Conservation (phyloP, 2,797 vertebrate species). For the Ceyx erithaca region DNA sequence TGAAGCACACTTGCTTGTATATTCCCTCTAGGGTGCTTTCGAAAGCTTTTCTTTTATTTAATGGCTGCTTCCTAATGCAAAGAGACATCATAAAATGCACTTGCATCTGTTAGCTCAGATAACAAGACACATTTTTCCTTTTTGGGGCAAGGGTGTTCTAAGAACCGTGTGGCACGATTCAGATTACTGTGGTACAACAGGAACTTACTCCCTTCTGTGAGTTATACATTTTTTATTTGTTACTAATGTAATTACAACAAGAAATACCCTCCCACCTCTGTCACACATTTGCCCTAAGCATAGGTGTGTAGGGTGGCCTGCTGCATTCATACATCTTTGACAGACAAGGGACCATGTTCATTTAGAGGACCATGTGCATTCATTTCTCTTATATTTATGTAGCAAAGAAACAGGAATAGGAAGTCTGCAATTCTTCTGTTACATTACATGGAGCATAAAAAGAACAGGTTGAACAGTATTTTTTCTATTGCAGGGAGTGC, state of each 20-base stretch:
- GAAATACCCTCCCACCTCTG: neutral
- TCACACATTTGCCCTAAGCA: neutral
- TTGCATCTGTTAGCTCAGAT: conserved; percentile 29
- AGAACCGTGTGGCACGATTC: neutral
- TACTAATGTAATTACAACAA: neutral
- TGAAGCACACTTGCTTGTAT: neutral
- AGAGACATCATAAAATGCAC: conserved; percentile 49
- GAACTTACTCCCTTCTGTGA: neutral
- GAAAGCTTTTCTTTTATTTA: conserved; percentile 59
- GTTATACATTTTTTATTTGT: conserved; percentile 16
- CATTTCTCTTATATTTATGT: neutral
- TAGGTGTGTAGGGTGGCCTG: neutral
- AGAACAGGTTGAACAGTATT: neutral
- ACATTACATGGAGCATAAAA: neutral
- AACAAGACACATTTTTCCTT: neutral
- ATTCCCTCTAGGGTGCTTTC: conserved; percentile 15
- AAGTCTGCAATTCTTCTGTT: neutral
- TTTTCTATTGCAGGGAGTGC: too few relatives aligned
- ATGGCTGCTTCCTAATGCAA: conserved; percentile 59
- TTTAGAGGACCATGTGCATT: neutral
- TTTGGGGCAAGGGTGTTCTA: neutral
- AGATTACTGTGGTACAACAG: neutral
- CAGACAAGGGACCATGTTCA: neutral
- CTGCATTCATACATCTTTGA: neutral
- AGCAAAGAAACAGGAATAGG: neutral